Evolutionary conservation across 2,888 invertebrate species (phyloP), one percentile per base, ranked within the genome.

Genomic region (Terebella lapidaria): DNA sequence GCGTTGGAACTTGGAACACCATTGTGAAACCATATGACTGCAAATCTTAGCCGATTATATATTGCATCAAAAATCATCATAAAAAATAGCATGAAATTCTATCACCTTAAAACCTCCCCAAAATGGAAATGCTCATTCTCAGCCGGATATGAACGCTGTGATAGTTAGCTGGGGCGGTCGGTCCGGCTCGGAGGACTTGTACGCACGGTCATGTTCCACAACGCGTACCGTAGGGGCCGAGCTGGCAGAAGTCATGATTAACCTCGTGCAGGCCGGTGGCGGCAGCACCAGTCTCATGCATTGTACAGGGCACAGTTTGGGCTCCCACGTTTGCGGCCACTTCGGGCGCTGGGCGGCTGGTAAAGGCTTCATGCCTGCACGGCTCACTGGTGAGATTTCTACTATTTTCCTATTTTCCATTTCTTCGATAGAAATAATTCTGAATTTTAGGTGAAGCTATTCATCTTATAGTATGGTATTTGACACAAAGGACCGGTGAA

Each of bases 161-260:
- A 49, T 49, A n/a, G 49, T 49, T 22, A 24, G 49, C 5, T 49
- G 49, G 49, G 49, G 49, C 5, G 49, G 49, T 49, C 49, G n/a
- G 5, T 10, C 5, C 24, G 49, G 49, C 10, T 10, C 49, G 10
- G 18, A 49, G 49, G 22, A 49, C 49, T 24, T 49, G 5, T 49
- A 49, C 49, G 22, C n/a, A 10, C n/a, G 22, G 24, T 49, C 49
- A 5, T 15, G n/a, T 5, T 49, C 49, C 5, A 49, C 49, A 10
- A 49, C 49, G 49, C 10, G 49, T 10, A 22, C 22, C 5, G 49
- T 49, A 5, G 49, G 49, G 5, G 49, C 49, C 22, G 49, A 49
- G 5, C 15, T 22, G 18, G 49, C 18, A n/a, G 49, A 49, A 5
- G 49, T 22, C 49, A 49, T 49, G 18, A 49, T n/a, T 10, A 49